Evolutionary conservation across 1,140 invertebrate species (phyloP).

Genomic region (Anastrepha obliqua): DNA sequence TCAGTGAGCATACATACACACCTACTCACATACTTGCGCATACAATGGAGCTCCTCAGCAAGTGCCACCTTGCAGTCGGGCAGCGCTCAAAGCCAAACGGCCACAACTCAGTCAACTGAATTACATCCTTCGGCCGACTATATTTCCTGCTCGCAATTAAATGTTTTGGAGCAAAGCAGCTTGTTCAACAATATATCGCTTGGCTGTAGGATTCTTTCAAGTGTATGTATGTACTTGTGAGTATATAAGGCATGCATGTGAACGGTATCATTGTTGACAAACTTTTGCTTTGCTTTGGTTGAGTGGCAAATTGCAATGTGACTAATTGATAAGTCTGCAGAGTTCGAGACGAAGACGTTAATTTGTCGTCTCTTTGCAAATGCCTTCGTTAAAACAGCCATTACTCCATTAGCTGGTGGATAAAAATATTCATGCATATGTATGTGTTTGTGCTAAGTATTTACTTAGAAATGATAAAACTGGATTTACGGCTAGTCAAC

Average conservation of each 20-base stretch:
- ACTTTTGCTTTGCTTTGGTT: neutral
- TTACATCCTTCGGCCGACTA: slow-evolving; percentile 4
- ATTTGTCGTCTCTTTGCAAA: slow-evolving; percentile 20
- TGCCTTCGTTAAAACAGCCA: slow-evolving; percentile 36
- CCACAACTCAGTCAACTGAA: neutral
- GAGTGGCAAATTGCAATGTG: neutral
- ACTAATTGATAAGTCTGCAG: slow-evolving; percentile 17
- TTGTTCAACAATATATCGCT: no score
- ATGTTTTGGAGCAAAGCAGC: neutral
- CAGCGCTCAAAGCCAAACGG: neutral
- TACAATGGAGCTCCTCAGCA: neutral
- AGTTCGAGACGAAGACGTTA: neutral
- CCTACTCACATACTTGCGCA: neutral
- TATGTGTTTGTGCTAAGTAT: neutral
- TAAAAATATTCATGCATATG: slow-evolving; percentile 1
- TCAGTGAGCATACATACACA: neutral
- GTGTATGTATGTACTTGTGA: no score
- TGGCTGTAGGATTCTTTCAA: neutral
- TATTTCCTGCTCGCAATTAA: slow-evolving; percentile 36
- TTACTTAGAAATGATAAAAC: slow-evolving; percentile 27
- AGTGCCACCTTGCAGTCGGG: neutral
- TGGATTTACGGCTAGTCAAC: neutral
- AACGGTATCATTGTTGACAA: slow-evolving; percentile 22
- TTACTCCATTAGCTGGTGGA: slow-evolving; percentile 4
- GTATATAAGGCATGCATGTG: no score